Evolutionary conservation across 1,140 invertebrate species (phyloP).

Genomic region (Aplysia californica): DNA sequence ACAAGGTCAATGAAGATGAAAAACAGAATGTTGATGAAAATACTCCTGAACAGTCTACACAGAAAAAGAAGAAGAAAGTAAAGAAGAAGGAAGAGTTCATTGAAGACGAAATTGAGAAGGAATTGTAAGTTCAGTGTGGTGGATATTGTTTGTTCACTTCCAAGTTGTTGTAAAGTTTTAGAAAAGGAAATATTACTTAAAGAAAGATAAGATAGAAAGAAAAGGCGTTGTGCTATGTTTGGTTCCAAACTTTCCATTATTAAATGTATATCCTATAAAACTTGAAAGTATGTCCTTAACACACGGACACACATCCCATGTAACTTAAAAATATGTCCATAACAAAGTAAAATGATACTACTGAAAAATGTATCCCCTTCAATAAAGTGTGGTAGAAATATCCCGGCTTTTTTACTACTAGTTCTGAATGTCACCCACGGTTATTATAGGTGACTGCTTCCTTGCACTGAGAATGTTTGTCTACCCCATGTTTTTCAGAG

Average conservation of each 20-base stretch:
- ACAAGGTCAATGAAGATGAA: conserved; percentile 30
- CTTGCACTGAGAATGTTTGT: no score
- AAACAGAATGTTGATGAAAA: conserved; percentile 16
- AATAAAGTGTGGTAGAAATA: no score
- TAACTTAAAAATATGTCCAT: no score
- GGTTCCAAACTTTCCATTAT: neutral
- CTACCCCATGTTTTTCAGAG: no score
- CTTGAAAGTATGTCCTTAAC: neutral
- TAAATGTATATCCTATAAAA: neutral
- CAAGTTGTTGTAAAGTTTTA: neutral
- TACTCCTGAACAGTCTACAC: neutral
- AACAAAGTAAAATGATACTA: no score
- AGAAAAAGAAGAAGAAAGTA: conserved; percentile 25
- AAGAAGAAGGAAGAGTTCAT: neutral
- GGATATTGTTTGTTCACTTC: neutral
- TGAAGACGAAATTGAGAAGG: conserved; percentile 1
- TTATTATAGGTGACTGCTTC: no score
- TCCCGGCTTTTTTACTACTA: no score
- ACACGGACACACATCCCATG: neutral
- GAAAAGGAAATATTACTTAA: neutral
- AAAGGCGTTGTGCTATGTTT: neutral
- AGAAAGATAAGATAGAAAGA: no score
- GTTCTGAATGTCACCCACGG: no score
- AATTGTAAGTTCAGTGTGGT: conserved; percentile 13
- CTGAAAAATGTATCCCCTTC: no score